These are phyloP conservation scores for Meandrina meandrites DNA, from an alignment of 92 coral and sea anemone species.

Conservation along the genomic window DNA sequence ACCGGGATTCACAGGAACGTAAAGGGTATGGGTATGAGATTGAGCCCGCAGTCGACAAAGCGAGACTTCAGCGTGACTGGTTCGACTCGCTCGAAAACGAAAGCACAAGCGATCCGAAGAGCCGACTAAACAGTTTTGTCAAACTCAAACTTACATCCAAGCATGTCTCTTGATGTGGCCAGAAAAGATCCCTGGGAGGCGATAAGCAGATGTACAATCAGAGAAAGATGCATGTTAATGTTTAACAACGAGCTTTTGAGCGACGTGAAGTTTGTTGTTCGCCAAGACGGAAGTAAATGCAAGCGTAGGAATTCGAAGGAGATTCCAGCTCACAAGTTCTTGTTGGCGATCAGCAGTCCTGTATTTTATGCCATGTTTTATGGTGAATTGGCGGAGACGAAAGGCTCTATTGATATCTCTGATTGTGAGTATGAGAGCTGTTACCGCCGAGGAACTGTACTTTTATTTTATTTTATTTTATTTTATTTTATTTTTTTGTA, in stretches of 20 bases:
- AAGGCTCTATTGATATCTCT: constrained; percentile 59
- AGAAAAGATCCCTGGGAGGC: neutral
- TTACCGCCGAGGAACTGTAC: no score
- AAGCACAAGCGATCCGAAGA: neutral
- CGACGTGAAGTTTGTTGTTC: constrained; percentile 32
- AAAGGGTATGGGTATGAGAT: no score
- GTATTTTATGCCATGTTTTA: constrained; percentile 74
- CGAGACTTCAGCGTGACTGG: neutral
- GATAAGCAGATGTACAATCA: neutral
- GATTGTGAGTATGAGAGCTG: constrained; percentile 72
- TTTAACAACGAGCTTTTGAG: constrained; percentile 32
- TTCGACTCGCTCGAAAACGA: neutral
- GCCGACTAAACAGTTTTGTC: neutral
- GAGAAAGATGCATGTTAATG: constrained; percentile 23
- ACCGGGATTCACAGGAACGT: no score
- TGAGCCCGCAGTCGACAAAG: neutral
- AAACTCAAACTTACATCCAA: neutral
- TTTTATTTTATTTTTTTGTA: no score
- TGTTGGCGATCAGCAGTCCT: constrained; percentile 72
- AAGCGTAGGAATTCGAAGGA: no score
- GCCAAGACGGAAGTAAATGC: constrained; percentile 14
- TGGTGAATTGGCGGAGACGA: constrained; percentile 68
- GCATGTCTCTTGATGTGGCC: neutral
- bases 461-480: no score
- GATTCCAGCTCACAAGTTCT: constrained; percentile 39